phyloP scores from a whole-genome alignment of 2,113 vertebrate genomes.

The Mobula hypostoma region DNA sequence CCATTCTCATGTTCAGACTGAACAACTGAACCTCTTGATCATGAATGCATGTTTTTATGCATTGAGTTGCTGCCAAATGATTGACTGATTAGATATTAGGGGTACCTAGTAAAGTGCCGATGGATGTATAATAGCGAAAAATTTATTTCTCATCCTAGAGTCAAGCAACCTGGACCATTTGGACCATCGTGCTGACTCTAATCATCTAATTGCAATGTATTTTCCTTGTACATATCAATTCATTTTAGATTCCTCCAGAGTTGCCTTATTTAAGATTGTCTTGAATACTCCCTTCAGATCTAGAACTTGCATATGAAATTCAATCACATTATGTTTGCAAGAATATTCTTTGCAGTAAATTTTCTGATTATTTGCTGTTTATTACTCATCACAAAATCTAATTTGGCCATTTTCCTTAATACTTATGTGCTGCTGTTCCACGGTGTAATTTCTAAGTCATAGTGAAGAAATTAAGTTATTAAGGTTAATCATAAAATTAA shows the following conservation, averaged over 20 bases:
- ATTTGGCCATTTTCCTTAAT: background rate
- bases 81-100: too few relatives aligned
- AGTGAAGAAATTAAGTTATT: background rate
- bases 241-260: background rate
- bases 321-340: background rate
- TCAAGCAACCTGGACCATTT: background rate
- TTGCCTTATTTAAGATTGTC: background rate
- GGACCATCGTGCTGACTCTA: background rate
- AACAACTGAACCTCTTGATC: too few relatives aligned
- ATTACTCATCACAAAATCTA: background rate
- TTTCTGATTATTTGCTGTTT: background rate
- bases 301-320: background rate
- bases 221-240: background rate
- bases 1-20: too few relatives aligned
- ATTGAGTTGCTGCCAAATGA: too few relatives aligned
- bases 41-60: too few relatives aligned
- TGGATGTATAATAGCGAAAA: too few relatives aligned
- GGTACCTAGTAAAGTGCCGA: too few relatives aligned
- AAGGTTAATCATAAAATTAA: background rate
- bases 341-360: background rate
- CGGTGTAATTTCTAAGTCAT: background rate
- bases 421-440: background rate
- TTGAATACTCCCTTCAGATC: background rate
- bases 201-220: background rate
- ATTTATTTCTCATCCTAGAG: background rate